These are phyloP conservation scores for Rambutsinella grinnellia DNA, from an alignment of 2,888 invertebrate genomes.

Conservation along the genomic window DNA sequence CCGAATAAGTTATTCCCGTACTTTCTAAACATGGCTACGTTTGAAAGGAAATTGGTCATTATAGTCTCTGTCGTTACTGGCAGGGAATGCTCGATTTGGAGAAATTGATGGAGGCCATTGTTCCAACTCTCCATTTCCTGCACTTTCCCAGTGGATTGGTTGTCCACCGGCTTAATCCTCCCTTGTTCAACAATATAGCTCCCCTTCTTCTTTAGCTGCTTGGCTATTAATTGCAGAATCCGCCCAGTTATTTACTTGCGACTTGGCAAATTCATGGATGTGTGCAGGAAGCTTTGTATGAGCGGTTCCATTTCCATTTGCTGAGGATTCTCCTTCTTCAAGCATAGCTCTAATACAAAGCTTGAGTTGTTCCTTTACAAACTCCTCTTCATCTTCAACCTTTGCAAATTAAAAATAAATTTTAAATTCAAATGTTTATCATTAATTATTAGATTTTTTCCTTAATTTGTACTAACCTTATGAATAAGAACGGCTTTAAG, in stretches of 20 bases:
- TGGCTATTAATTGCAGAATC: conserved; percentile 24
- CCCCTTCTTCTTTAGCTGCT: conserved; percentile 40
- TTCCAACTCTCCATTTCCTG: conserved; percentile 39
- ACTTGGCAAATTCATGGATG: conserved; percentile 24
- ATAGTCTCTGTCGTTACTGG: conserved; percentile 35
- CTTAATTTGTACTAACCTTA: no score
- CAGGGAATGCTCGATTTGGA: conserved; percentile 50
- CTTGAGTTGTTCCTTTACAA: neutral
- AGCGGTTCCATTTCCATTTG: neutral
- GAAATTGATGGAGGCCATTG: conserved; percentile 56
- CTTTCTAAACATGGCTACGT: conserved; percentile 36
- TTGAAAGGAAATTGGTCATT: conserved; percentile 54
- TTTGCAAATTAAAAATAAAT: no score
- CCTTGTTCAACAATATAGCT: conserved; percentile 44
- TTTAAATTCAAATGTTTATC: no score
- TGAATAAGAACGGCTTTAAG: no score
- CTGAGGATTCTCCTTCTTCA: neutral
- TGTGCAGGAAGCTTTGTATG: conserved; percentile 3
- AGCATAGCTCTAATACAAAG: neutral
- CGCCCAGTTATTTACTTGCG: conserved; percentile 46
- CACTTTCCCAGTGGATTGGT: conserved; percentile 43
- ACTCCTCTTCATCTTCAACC: neutral
- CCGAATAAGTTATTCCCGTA: conserved; percentile 36
- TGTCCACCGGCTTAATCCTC: conserved; percentile 53
- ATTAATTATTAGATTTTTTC: no score